Evolutionary conservation across 2,797 vertebrate genomes (phyloP), one percentile per base, ranked within the genome.

Genomic region (Scleropages formosus): DNA sequence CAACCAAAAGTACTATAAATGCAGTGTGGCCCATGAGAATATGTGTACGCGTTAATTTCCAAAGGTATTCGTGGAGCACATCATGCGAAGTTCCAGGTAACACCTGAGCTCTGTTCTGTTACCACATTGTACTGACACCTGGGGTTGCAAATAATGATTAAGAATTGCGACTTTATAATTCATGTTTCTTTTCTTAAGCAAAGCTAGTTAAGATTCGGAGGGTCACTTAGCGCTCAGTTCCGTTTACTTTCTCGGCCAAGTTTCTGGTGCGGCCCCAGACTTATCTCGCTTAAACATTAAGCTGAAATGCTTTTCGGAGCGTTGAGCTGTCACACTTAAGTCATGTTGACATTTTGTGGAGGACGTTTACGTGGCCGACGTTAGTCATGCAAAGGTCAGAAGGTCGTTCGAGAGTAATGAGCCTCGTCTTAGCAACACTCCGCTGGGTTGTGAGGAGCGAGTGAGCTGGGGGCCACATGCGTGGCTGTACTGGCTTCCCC

Each of bases 221-320:
- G 44, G 67, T 49, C 47, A 69, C 47, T 39, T 12, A 56, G 53
- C 12, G 11, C 53, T 56, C 18, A 9, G 53, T 47, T 26, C 51
- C 69, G 67, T 69, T 26, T 69, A 51, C 67, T 24, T 22, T 47
- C 51, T 53, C 67, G 69, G 44, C 67, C 44, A 53, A 51, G 51
- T 16, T 22, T 20, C 26, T 24, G 49, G 46, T 69, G n/a, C 1
- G 67, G 67, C 47, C 49, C 67, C 51, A 47, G 51, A 69, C 22
- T 56, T 18, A 56, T 56, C 53, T 16, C 18, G 67, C 67, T 69
- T 69, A 69, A 69, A 69, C 67, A 69, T 53, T 69, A 69, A 68
- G 46, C 66, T 26, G 51, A 51, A 69, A 53, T 16, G 22, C 22
- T 1, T 47, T 69, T 46, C 49, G 26, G 49, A 46, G 10, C 3